Conservation (phyloP, 2,113 vertebrate species). For the Pardalotus punctatus region DNA sequence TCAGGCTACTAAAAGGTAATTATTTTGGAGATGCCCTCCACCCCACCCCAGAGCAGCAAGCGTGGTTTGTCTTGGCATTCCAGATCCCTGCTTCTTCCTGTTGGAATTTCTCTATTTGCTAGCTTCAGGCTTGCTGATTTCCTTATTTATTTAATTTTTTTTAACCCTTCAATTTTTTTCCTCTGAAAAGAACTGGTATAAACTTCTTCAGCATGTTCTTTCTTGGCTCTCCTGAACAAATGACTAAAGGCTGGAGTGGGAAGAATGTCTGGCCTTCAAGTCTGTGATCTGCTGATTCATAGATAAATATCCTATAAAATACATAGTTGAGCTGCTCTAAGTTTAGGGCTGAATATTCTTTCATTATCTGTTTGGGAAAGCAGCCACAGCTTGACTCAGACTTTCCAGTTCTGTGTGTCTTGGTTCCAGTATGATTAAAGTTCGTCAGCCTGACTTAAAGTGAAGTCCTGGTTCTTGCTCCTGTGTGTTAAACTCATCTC, state of each 20-base stretch:
- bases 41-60: neutral
- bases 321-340: slow-evolving; percentile 22
- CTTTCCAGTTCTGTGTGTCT: slow-evolving; percentile 9
- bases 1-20: neutral
- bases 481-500: neutral
- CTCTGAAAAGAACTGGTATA: neutral
- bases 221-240: neutral
- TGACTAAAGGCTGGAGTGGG: slow-evolving; percentile 26
- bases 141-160: neutral
- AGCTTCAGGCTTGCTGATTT: neutral
- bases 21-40: neutral
- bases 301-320: slow-evolving; percentile 51
- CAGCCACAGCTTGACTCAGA: slow-evolving; percentile 29
- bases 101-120: neutral
- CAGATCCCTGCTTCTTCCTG: neutral
- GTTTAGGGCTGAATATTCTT: slow-evolving; percentile 41
- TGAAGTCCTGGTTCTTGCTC: neutral
- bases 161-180: neutral
- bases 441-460: neutral
- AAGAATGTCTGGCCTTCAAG: slow-evolving; percentile 42
- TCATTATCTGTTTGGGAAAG: slow-evolving; percentile 42
- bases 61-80: neutral
- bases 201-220: neutral
- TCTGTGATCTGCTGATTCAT: slow-evolving; percentile 52
- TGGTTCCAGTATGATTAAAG: neutral